Base-by-base conservation (phyloP, 2,797 vertebrate genomes). In the Hydrocynus forskahlii region DNA sequence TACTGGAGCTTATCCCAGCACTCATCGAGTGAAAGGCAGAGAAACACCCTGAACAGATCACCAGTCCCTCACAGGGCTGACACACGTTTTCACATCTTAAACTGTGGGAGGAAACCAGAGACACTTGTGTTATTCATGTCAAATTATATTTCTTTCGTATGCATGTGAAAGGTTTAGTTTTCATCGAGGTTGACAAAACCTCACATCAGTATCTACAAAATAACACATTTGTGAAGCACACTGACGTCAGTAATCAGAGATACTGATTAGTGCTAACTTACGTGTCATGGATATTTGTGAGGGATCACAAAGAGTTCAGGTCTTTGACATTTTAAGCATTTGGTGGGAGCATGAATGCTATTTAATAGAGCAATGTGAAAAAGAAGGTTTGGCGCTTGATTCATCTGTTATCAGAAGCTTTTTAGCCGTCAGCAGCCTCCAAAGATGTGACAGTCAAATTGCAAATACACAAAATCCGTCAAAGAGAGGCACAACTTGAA, bases 401-500 rank as follows among this genome's bases (percentile, higher is more conserved):
- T 40, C 9, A 29, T 35, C 25, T 55, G 23, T 43, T 40, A 59
- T 74, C 54, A 60, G 72, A 43, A 14, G n/a, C 38, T 57, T 73
- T 73, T 71, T 35, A n/a, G 64, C 43, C 19, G 54, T 12, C 70
- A 35, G 50, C 5, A 12, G 50, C 25, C 0, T 70, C 9, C 67
- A 69, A 3, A 45, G 48, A 71, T 50, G 45, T 70, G n/a, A 50
- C 43, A 16, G 7, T 35, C 50, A 54, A 29, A 29, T 16, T 29
- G 21, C 45, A 71, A 29, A 52, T 54, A 71, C 64, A 29, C 45
- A 72, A n/a, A 73, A 73, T 73, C 25, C 21, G 57, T 73, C 71
- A 73, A 73, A 40, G 71, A 40, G 70, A 12, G 4, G 23, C 1
- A 3, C 4, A 16, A 67, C 66, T 43, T 68, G 66, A 68, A 68